A percentile compares a stretch with the other conserved stretches of the same genome.
Conservation (phyloP, 1,140 invertebrate genomes). For the Drosophila subobscura region DNA sequence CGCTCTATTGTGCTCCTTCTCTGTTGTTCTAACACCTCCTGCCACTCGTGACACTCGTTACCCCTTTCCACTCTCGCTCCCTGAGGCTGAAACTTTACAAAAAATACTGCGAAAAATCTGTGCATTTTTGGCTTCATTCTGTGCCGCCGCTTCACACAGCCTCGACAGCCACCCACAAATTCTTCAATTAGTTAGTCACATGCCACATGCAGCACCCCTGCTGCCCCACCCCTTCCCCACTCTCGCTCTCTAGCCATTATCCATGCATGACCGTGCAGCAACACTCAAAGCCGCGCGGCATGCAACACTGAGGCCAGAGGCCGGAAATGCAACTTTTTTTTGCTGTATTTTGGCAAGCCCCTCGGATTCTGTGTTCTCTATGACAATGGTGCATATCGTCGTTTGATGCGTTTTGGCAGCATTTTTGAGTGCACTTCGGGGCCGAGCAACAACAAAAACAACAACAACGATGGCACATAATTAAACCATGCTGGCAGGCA, state of each 20-base stretch:
- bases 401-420: slow-evolving; percentile 39
- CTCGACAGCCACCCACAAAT: slow-evolving; percentile 22
- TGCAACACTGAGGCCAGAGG: slow-evolving; percentile 46
- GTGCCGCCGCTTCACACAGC: background rate
- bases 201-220: background rate
- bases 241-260: slow-evolving; percentile 12
- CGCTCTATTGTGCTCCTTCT: slow-evolving; percentile 6
- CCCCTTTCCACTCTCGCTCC: background rate
- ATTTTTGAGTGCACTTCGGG: slow-evolving; percentile 19
- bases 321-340: slow-evolving; percentile 40
- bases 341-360: slow-evolving; percentile 46
- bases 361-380: slow-evolving; percentile 26
- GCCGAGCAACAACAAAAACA: slow-evolving; percentile 6
- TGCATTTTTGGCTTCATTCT: slow-evolving; percentile 6
- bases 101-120: slow-evolving; percentile 1
- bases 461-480: slow-evolving; percentile 47
- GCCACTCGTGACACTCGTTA: background rate
- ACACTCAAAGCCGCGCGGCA: slow-evolving; percentile 28
- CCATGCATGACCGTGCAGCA: slow-evolving; percentile 36
- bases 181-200: slow-evolving; percentile 40
- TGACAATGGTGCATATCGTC: slow-evolving; percentile 23
- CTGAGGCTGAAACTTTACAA: background rate
- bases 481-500: slow-evolving; percentile 27
- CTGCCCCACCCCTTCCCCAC: background rate
- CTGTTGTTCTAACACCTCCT: background rate